Base-by-base conservation (phyloP, 2,797 vertebrate species). In the Dryobates pubescens region DNA sequence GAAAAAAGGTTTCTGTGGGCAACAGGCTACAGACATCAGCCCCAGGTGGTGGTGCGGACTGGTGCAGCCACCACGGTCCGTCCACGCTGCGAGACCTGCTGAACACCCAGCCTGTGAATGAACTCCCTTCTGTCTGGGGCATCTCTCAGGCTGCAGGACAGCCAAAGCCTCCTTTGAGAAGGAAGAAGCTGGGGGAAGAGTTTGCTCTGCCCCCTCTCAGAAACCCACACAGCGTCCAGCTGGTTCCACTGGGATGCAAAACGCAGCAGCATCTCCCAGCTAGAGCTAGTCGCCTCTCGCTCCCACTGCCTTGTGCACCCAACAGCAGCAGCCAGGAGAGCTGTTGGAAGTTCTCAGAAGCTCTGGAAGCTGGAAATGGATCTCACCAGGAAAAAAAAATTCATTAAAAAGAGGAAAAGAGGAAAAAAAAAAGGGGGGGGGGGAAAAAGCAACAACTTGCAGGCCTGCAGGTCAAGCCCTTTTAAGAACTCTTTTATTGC, bases 401-500 rank as follows among this genome's bases (percentile, higher is more conserved):
- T 23, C 13, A 22, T 20, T 10, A 51, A 24, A 51, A 51, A 51
- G 24, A 51, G 9, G 24, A 51, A 13, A 11, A 24, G 11, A 12
- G 12, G 13, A 24, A 24, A 43, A 43, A 16, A 43, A 43, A 43
- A 17, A n/a, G n/a, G n/a, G n/a, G n/a, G n/a, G n/a, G 41, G 41
- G 23, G 22, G 4, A 51, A 49, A 49, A 45, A 17, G 6, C 22
- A 22, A 6, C 89, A 68, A 13, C 86, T 78, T 51, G 0, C 89
- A 95, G 90, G 30, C 85, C 64, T 91, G 38, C 13, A 10, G 95
- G 87, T 92, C 86, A 77, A 82, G 80, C 76, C 81, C 74, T 91
- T 94, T 86, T 92, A 94, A 96, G 90, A 80, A 73, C 63, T 73
- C 74, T 93, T 96, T 96, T 94, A 94, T 86, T 91, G 64, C 56